Evolutionary conservation across 2,113 vertebrate species (phyloP).

Genomic region (Microcebus tavaratra): DNA sequence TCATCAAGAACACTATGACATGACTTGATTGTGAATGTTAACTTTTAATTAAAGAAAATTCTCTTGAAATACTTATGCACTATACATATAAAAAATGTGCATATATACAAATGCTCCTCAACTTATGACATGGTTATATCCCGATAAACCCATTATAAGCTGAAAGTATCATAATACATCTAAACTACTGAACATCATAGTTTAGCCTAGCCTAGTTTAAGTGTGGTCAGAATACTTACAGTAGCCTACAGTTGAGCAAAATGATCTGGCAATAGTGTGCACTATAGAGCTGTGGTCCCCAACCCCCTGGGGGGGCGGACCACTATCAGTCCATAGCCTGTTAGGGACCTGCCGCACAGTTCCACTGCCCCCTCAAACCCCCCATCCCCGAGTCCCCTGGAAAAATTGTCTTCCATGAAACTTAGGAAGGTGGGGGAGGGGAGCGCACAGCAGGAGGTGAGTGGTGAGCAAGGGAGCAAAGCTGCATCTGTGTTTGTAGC

Average conservation of each 20-base stretch:
- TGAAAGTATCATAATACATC: not conserved
- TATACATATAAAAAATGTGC: not conserved
- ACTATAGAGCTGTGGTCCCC: not conserved
- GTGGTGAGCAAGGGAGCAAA: too few relatives aligned
- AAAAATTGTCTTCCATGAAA: too few relatives aligned
- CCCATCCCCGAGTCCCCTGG: too few relatives aligned
- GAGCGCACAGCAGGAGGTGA: too few relatives aligned
- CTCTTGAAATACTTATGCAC: not conserved
- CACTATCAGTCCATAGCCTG: too few relatives aligned
- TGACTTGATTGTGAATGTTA: not conserved
- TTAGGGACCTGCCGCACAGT: too few relatives aligned
- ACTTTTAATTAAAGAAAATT: not conserved
- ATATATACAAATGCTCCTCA: not conserved
- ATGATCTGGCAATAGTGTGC: not conserved
- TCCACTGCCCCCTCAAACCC: too few relatives aligned
- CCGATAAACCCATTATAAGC: not conserved
- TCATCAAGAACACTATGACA: not conserved
- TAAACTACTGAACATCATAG: not conserved
- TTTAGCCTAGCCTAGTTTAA: not conserved
- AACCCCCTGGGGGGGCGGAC: too few relatives aligned
- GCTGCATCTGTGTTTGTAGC: too few relatives aligned
- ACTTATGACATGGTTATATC: not conserved
- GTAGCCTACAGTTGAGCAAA: not conserved
- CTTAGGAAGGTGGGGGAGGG: too few relatives aligned
- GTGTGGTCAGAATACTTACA: not conserved